phyloP scores from a whole-genome alignment of 1,140 invertebrate species.

The Colletes latitarsis region DNA sequence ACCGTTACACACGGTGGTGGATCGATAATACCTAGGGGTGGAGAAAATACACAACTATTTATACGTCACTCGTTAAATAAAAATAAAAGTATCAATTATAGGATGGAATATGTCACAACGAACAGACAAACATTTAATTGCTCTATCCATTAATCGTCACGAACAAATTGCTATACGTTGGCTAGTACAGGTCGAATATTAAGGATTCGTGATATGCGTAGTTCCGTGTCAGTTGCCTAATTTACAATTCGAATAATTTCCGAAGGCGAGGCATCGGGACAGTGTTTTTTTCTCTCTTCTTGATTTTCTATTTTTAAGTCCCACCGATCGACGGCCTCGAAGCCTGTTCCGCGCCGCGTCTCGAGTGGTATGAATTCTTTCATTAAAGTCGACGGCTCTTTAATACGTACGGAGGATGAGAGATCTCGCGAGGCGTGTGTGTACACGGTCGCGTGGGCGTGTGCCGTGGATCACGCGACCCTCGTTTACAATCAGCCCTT shows the following conservation, averaged over 20 bases:
- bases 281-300: neutral
- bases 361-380: slow-evolving; percentile 38
- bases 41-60: too few species aligned
- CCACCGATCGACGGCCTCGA: slow-evolving; percentile 9
- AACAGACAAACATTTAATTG: too few species aligned
- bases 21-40: too few species aligned
- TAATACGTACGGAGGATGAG: slow-evolving; percentile 7
- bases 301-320: neutral
- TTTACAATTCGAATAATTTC: neutral
- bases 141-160: too few species aligned
- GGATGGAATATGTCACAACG: too few species aligned
- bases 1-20: too few species aligned
- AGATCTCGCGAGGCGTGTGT: slow-evolving; percentile 19
- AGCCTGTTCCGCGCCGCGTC: slow-evolving; percentile 1
- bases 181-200: too few species aligned
- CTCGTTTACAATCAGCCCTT: slow-evolving; percentile 67
- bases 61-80: too few species aligned
- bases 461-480: slow-evolving; percentile 65
- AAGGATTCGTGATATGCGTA: too few species aligned
- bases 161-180: too few species aligned
- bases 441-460: slow-evolving; percentile 65
- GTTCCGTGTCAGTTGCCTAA: neutral
- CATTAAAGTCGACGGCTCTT: slow-evolving; percentile 30
- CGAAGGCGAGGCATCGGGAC: neutral
- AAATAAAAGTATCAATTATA: too few species aligned